Base-by-base conservation (phyloP, 64 coral and sea anemone genomes). In the Porites australiensis region DNA sequence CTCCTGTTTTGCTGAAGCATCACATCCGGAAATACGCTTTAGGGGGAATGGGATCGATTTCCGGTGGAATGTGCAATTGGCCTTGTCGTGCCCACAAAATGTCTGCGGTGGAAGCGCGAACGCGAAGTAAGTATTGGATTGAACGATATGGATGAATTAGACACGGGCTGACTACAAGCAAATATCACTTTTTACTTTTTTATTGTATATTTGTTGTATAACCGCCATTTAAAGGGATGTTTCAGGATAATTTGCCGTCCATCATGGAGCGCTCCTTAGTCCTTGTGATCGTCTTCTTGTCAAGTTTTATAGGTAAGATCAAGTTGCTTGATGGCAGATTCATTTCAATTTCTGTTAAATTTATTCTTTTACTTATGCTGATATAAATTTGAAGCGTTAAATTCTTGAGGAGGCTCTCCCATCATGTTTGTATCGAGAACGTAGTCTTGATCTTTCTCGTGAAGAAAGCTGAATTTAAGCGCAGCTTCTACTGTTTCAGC, bases 231-330 rank as follows among this genome's bases (percentile, higher is more conserved):
- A 51, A 44, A 68, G 19, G 7, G 69, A 62, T 66, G 63, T 43
- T 2, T 4, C 14, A 47, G 3, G 3, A 68, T 45, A 52, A 9
- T n/a, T 9, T 4, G 19, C 13, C 21, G 9, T 44, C 27, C 27
- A 50, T 21, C 18, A 84, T 84, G 81, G 81, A 84, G 51, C 22
- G 63, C 12, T 10, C 43, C 0, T 48, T 84, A 47, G 15, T 84
- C 5, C 18, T 84, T 9, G 7, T 84, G 62, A 47, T 18, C 0
- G 8, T 84, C 62, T 50, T 84, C 10, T 22, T 84, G 18, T 69
- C 81, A 18, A 12, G 63, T 69, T 23, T n/a, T n/a, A n/a, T 69
- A 68, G 81, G 81, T 84, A 84, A 84, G 81, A 44, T 68, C 2
- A 23, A 23, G 46, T 50, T 83, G 44, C 44, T 59, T 44, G 13